These are phyloP conservation scores for Campoletis raptor DNA, from an alignment of 2,888 invertebrate species.

Conservation along the genomic window DNA sequence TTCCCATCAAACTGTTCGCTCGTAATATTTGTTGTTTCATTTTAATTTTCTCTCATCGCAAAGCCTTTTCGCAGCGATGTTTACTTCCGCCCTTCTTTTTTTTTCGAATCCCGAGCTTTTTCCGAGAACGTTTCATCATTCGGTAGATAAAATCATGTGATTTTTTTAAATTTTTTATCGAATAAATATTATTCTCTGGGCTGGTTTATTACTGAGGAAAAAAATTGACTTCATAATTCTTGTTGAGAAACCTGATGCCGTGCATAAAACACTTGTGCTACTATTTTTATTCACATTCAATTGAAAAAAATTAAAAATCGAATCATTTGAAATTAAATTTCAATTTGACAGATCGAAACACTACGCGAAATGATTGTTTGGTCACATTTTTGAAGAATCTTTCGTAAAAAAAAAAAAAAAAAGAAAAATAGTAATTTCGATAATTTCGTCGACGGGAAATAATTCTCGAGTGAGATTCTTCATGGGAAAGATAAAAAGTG, in stretches of 20 bases:
- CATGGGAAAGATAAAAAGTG: constrained; percentile 69
- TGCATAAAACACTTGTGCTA: no score
- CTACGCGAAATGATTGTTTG: not conserved
- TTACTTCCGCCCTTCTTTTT: not conserved
- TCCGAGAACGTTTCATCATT: not conserved
- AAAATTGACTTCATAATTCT: no score
- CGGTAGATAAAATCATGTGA: no score
- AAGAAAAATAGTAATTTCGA: not conserved
- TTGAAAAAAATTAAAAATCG: no score
- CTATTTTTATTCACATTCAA: no score
- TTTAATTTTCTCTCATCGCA: not conserved
- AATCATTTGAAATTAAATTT: no score
- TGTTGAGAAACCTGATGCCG: no score
- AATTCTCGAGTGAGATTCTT: not conserved
- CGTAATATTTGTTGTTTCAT: not conserved
- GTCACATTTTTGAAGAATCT: not conserved
- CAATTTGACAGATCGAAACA: not conserved
- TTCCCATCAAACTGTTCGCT: no score
- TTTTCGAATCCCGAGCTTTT: not conserved
- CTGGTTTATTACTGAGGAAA: no score
- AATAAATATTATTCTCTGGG: no score
- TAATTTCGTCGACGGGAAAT: not conserved
- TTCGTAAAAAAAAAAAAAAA: not conserved
- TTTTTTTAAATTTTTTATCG: no score
- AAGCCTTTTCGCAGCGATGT: not conserved